Evolutionary conservation across 1,140 invertebrate genomes (phyloP).

Genomic region (Camponotus vicinus): DNA sequence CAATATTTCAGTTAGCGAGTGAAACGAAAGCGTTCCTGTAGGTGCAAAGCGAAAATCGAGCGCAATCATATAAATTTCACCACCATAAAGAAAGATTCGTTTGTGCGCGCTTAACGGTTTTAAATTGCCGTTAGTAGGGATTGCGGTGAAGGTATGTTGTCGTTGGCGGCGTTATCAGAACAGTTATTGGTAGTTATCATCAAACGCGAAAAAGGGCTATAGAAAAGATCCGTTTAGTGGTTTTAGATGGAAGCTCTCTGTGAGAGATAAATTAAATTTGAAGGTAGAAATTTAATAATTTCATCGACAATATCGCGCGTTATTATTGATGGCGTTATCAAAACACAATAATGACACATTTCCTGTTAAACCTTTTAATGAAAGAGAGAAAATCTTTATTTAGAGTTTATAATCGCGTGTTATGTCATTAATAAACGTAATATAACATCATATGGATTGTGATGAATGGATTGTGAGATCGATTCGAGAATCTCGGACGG

Average conservation of each 20-base stretch:
- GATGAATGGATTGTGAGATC: conserved; percentile 14
- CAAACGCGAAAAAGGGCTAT: neutral
- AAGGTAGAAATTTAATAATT: conserved; percentile 25
- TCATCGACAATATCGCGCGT: neutral
- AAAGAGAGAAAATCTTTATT: neutral
- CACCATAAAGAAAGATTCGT: conserved; percentile 54
- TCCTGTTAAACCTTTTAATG: neutral
- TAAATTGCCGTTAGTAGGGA: conserved; percentile 47
- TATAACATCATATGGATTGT: neutral
- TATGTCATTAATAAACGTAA: conserved; percentile 1
- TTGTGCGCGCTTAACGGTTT: conserved; percentile 53
- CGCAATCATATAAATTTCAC: conserved; percentile 57
- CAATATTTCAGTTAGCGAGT: conserved; percentile 82
- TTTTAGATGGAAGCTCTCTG: neutral
- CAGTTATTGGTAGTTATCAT: conserved; percentile 18
- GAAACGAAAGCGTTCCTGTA: conserved; percentile 70
- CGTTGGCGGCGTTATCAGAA: conserved; percentile 2
- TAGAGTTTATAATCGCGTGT: neutral
- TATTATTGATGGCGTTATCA: conserved; percentile 19
- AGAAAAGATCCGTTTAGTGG: conserved; percentile 37
- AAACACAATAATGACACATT: neutral
- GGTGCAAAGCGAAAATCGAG: conserved; percentile 60
- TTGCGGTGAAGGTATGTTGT: conserved; percentile 23
- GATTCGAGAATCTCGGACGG: neutral
- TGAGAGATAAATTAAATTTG: conserved; percentile 34